phyloP scores from a whole-genome alignment of 2,888 invertebrate species.

The Diarsia brunnea region DNA sequence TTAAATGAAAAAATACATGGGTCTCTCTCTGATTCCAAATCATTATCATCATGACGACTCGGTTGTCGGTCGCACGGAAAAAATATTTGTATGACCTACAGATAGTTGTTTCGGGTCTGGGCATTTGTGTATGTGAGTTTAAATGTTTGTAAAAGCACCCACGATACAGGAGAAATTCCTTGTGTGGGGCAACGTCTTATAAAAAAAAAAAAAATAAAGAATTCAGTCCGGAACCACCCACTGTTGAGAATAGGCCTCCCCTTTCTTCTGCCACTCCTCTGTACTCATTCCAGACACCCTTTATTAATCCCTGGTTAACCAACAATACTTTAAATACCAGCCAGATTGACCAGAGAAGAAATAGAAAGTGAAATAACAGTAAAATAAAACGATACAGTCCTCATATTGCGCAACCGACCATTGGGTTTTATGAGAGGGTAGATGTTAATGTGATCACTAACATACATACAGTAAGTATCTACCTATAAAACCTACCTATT shows the following conservation, averaged over 20 bases:
- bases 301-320: constrained; percentile 6
- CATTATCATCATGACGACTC: no score
- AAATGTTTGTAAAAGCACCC: no score
- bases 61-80: no score
- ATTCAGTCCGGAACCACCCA: no score
- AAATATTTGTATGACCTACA: no score
- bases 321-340: constrained; percentile 46
- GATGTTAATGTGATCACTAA: constrained; percentile 79
- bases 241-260: no score
- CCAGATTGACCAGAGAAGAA: constrained; percentile 71
- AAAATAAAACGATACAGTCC: constrained; percentile 83
- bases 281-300: not conserved
- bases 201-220: no score
- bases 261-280: no score
- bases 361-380: constrained; percentile 81
- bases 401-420: constrained; percentile 79
- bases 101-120: no score
- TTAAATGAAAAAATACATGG: not conserved
- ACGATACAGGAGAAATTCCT: no score
- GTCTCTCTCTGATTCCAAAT: not conserved
- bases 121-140: no score
- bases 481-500: constrained; percentile 26
- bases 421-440: constrained; percentile 84
- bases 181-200: no score
- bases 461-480: constrained; percentile 40